phyloP scores from a whole-genome alignment of 2,113 vertebrate genomes.

The Tringa solitaria region DNA sequence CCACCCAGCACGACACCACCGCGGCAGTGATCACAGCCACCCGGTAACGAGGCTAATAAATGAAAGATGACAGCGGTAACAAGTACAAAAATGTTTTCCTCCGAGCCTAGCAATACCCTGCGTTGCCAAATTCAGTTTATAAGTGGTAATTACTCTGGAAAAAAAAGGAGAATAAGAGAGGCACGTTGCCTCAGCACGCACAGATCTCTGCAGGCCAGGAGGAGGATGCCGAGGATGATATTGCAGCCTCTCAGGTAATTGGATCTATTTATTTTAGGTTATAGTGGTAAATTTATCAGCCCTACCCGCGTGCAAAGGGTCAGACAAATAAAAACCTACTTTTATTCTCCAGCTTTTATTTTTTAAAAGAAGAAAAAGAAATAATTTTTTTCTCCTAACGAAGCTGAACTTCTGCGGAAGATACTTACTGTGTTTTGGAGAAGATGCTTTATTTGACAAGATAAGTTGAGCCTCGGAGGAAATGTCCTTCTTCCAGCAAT shows the following conservation, averaged over 20 bases:
- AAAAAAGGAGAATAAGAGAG: background rate
- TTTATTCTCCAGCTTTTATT: background rate
- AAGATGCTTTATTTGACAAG: background rate
- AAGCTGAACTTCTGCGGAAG: background rate
- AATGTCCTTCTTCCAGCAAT: background rate
- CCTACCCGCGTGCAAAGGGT: background rate
- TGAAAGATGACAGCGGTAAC: background rate
- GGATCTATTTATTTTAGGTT: background rate
- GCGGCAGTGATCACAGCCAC: fast-evolving
- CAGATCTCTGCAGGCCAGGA: background rate
- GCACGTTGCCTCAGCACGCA: background rate
- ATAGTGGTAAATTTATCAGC: background rate
- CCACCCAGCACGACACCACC: background rate
- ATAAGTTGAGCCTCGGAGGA: background rate
- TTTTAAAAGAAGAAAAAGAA: background rate
- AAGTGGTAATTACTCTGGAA: background rate
- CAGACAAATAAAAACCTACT: background rate
- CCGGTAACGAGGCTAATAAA: background rate
- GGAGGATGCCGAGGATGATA: background rate
- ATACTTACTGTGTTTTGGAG: fast-evolving
- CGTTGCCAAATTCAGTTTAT: background rate
- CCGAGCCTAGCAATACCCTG: background rate
- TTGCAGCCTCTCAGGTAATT: background rate
- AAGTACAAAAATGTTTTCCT: background rate
- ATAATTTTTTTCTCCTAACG: background rate